Evolutionary conservation across 1,140 invertebrate genomes (phyloP), one percentile per base, ranked within the genome.

Genomic region (Gonioctena quinquepunctata): DNA sequence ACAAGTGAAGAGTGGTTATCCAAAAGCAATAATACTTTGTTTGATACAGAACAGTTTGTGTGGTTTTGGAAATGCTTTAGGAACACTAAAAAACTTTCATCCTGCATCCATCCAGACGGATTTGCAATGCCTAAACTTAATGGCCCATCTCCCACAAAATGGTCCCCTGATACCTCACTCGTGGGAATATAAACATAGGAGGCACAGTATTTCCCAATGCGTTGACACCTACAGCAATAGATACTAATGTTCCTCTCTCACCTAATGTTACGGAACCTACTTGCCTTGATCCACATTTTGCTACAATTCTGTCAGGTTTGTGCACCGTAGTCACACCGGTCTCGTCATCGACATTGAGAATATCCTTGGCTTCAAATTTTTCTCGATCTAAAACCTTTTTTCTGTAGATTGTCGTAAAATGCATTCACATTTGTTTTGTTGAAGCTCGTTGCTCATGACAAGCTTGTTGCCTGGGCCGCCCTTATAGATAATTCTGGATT

Each of bases 391-490:
- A 65, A 1, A 84, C 77, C 26, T 1, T 74, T 87, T 48, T 5
- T 18, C n/a, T 86, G 64, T 85, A 86, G 63, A 74, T 83, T 83
- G 54, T 76, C 63, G 68, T 66, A 79, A 72, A 82, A 82, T 50
- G 26, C 49, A 27, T 76, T 50, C n/a, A 84, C 82, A 59, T 84
- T 86, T 63, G 8, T 75, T 72, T 68, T 78, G 73, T 87, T 87
- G 68, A 86, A 86, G 63, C 79, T 83, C 7, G 83, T 84, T n/a
- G 82, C 82, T 72, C 84, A 77, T 19, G 82, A 76, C n/a, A 85
- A 70, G 59, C 84, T 85, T 8, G 84, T 84, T 69, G 81, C 79
- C 69, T 85, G 79, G 60, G 83, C 83, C 67, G 59, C 78, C 19
- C 82, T 73, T 18, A 85, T 56, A 23, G 83, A 84, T 8, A 87